phyloP scores from a whole-genome alignment of 1,140 invertebrate species.

The Brachionus rotundiformis region DNA sequence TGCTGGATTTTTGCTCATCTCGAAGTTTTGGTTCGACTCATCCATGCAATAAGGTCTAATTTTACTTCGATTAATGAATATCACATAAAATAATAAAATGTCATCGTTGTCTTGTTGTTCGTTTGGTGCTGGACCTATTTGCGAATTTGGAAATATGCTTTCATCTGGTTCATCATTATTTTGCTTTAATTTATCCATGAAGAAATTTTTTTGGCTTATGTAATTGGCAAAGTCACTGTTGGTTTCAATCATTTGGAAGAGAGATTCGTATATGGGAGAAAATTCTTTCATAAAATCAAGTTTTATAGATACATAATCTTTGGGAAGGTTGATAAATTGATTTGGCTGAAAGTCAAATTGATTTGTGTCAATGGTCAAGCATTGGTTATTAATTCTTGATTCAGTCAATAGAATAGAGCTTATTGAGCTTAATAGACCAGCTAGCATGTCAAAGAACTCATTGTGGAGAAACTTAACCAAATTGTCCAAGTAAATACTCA shows the following conservation, averaged over 20 bases:
- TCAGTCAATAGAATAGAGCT: neutral
- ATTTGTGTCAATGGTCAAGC: neutral
- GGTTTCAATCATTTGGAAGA: neutral
- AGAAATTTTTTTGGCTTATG: neutral
- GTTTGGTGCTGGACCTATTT: neutral
- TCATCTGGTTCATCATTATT: neutral
- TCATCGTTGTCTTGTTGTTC: neutral
- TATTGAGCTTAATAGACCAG: neutral
- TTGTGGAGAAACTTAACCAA: neutral
- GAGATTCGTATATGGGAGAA: neutral
- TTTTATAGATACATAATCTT: slow-evolving; percentile 6
- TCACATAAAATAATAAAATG: slow-evolving; percentile 6
- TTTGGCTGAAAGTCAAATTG: slow-evolving; percentile 2
- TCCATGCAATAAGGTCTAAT: too few relatives aligned
- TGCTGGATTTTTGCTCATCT: neutral
- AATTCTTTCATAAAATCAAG: slow-evolving; percentile 9
- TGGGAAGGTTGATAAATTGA: neutral
- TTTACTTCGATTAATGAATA: neutral
- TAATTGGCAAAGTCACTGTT: neutral
- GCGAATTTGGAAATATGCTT: neutral
- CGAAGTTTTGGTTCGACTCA: neutral
- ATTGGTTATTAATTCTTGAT: neutral
- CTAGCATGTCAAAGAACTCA: slow-evolving; percentile 20
- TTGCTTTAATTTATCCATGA: neutral
- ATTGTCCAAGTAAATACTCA: neutral